These are phyloP conservation scores for Salarias fasciatus DNA, from an alignment of 2,797 vertebrate genomes.

Conservation along the genomic window DNA sequence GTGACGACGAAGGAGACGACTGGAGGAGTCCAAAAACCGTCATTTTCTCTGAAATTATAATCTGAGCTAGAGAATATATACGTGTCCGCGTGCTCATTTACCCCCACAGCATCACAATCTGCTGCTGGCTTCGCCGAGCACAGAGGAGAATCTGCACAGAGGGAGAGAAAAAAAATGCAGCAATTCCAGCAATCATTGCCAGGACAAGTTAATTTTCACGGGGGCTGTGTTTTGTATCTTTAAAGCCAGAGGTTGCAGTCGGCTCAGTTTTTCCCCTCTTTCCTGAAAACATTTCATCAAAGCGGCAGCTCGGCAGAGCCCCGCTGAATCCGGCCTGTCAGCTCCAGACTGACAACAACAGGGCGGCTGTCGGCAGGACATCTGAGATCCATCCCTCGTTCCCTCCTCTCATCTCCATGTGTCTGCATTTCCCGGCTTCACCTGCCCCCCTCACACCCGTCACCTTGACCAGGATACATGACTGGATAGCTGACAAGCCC, in stretches of 20 bases:
- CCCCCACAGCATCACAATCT: slow-evolving; percentile 12
- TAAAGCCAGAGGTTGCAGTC: slow-evolving; percentile 47
- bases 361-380: slow-evolving; percentile 51
- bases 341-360: slow-evolving; percentile 63
- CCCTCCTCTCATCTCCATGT: slow-evolving; percentile 69
- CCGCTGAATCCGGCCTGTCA: slow-evolving; percentile 58
- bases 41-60: slow-evolving; percentile 62
- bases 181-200: slow-evolving; percentile 19
- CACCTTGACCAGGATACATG: slow-evolving; percentile 70
- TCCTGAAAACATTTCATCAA: slow-evolving; percentile 60
- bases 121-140: slow-evolving; percentile 9
- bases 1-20: slow-evolving; percentile 34
- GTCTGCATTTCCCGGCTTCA: slow-evolving; percentile 54
- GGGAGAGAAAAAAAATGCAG: slow-evolving; percentile 26
- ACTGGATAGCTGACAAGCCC: slow-evolving; percentile 61
- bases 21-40: slow-evolving; percentile 33
- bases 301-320: slow-evolving; percentile 53
- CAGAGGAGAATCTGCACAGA: neutral
- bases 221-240: slow-evolving; percentile 36
- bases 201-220: slow-evolving; percentile 46
- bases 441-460: slow-evolving; percentile 42
- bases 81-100: slow-evolving; percentile 22
- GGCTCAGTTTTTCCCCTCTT: slow-evolving; percentile 46
- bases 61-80: slow-evolving; percentile 42
- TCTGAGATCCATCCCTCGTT: slow-evolving; percentile 44